phyloP scores from a whole-genome alignment of 2,888 invertebrate species.

The Lacanobia oleracea region DNA sequence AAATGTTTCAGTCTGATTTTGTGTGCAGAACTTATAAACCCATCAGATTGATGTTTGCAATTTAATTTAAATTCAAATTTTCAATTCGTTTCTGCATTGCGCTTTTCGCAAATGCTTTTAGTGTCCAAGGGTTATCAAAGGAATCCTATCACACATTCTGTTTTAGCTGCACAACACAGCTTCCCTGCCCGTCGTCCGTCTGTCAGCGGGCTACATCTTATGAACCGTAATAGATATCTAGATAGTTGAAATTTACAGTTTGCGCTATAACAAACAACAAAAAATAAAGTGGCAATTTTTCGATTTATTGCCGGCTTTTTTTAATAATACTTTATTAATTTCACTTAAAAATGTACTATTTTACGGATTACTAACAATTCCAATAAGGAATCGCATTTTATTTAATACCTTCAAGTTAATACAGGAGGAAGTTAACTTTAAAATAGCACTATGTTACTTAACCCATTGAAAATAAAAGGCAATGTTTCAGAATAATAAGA shows the following conservation, averaged over 20 bases:
- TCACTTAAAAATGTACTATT: too few species aligned
- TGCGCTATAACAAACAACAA: too few species aligned
- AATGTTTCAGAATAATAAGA: slow-evolving; percentile 13
- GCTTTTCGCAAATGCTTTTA: background rate
- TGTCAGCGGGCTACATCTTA: too few species aligned
- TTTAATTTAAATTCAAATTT: slow-evolving; percentile 51
- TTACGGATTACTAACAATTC: too few species aligned
- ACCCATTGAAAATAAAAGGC: slow-evolving; percentile 7
- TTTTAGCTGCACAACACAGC: too few species aligned
- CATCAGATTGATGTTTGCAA: slow-evolving; percentile 54
- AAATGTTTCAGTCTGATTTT: slow-evolving; percentile 36
- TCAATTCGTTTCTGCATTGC: slow-evolving; percentile 28
- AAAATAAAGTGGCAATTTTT: too few species aligned
- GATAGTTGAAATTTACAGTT: too few species aligned
- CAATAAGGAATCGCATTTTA: background rate
- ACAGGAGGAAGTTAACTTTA: background rate
- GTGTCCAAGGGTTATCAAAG: background rate
- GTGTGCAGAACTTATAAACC: slow-evolving; percentile 53
- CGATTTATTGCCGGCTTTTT: too few species aligned
- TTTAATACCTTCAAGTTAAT: background rate
- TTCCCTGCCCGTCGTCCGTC: too few species aligned
- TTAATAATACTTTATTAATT: too few species aligned
- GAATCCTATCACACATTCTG: too few species aligned
- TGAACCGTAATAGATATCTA: too few species aligned
- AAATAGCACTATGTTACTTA: background rate